These are phyloP conservation scores for Isichthys henryi DNA, from an alignment of 2,113 vertebrate species.

Conservation along the genomic window DNA sequence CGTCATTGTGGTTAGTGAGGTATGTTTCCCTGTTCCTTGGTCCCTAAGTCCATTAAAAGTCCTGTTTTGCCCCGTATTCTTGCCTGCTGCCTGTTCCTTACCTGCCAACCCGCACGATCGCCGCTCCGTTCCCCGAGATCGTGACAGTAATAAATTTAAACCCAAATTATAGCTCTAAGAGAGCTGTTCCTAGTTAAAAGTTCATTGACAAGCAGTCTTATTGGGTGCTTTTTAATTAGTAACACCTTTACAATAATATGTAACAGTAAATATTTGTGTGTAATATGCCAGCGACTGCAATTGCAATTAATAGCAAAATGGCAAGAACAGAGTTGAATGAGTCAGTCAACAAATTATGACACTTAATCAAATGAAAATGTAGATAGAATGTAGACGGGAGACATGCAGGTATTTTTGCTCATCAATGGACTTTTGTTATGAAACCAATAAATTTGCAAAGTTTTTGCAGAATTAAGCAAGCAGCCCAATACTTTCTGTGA, in stretches of 20 bases:
- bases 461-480: not conserved
- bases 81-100: too few species aligned
- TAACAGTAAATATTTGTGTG: not conserved
- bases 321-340: not conserved
- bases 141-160: not conserved
- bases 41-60: too few species aligned
- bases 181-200: not conserved
- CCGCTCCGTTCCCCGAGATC: too few species aligned
- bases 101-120: too few species aligned
- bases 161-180: not conserved
- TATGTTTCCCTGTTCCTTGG: too few species aligned
- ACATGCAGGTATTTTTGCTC: not conserved
- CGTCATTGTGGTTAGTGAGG: too few species aligned
- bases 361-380: not conserved
- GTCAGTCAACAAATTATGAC: not conserved
- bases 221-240: not conserved
- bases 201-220: not conserved
- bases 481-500: not conserved
- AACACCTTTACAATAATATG: not conserved
- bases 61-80: too few species aligned
- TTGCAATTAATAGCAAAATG: not conserved
- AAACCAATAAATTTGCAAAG: not conserved
- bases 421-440: not conserved
- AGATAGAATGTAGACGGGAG: not conserved
- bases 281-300: not conserved